A percentile compares a stretch with the other conserved stretches of the same genome.
phyloP scores from a whole-genome alignment of 2,113 vertebrate species.

The Nerophis ophidion region DNA sequence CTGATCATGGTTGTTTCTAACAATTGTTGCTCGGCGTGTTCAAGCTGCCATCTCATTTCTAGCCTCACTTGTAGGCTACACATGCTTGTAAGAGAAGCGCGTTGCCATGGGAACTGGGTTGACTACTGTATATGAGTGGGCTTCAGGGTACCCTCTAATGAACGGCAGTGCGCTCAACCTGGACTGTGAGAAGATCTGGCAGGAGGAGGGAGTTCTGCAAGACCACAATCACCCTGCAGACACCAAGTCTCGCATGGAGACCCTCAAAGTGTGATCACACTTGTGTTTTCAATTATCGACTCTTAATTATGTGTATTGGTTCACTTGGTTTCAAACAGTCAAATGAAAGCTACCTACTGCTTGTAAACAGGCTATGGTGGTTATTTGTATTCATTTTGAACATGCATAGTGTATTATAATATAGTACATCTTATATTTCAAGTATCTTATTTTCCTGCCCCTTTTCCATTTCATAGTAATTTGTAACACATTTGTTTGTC shows the following conservation, averaged over 20 bases:
- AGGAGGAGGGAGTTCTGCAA: slow-evolving; percentile 19
- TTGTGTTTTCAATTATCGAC: neutral
- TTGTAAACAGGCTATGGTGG: neutral
- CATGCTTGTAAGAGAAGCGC: slow-evolving; percentile 26
- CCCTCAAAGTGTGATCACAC: neutral
- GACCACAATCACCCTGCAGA: slow-evolving; percentile 1
- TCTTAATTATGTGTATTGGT: neutral
- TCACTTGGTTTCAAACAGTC: neutral
- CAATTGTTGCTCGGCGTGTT: slow-evolving; percentile 24
- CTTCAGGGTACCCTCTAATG: slow-evolving; percentile 34
- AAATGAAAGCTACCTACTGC: neutral
- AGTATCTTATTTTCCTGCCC: too few species aligned
- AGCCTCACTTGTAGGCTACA: slow-evolving; percentile 19
- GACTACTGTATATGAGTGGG: slow-evolving; percentile 33
- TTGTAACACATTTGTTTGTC: too few species aligned
- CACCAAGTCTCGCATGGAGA: slow-evolving; percentile 13
- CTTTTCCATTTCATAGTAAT: too few species aligned
- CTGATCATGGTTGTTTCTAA: slow-evolving; percentile 31
- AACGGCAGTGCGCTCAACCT: slow-evolving; percentile 18
- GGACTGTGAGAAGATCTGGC: slow-evolving; percentile 20
- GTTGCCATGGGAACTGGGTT: slow-evolving; percentile 46
- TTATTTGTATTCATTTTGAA: too few species aligned
- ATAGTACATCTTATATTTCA: too few species aligned
- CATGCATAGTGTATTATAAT: too few species aligned
- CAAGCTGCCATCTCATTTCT: slow-evolving; percentile 23